phyloP scores from a whole-genome alignment of 1,140 invertebrate genomes.

The Leguminivora glycinivorella region DNA sequence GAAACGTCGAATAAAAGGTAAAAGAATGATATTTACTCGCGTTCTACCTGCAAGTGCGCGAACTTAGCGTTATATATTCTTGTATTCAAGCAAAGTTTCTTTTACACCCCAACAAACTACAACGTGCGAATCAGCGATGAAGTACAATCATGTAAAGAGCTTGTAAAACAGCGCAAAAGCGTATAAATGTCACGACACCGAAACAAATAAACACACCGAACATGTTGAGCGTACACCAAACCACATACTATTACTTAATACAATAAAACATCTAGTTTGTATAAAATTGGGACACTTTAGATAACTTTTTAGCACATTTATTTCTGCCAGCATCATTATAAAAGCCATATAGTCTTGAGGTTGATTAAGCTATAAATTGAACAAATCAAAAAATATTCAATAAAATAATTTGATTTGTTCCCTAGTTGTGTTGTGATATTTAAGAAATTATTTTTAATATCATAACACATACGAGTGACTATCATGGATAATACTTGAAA shows the following conservation, averaged over 20 bases:
- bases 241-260: slow-evolving; percentile 6
- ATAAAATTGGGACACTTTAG: neutral
- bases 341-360: too few species aligned
- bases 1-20: too few species aligned
- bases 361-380: too few species aligned
- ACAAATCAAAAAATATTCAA: too few species aligned
- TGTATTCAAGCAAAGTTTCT: neutral
- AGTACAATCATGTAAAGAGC: slow-evolving; percentile 23
- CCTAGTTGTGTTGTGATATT: too few species aligned
- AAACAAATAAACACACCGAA: slow-evolving; percentile 54
- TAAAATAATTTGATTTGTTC: too few species aligned
- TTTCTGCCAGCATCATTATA: neutral
- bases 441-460: too few species aligned
- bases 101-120: neutral
- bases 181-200: slow-evolving; percentile 70
- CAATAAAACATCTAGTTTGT: slow-evolving; percentile 16
- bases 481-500: too few species aligned
- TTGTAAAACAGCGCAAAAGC: slow-evolving; percentile 71
- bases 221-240: slow-evolving; percentile 35
- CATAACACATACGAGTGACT: too few species aligned
- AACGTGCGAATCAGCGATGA: neutral
- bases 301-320: neutral
- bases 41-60: too few species aligned
- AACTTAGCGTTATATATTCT: too few species aligned
- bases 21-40: too few species aligned